Base-by-base conservation (phyloP, 2,113 vertebrate species). In the Aythya baeri region DNA sequence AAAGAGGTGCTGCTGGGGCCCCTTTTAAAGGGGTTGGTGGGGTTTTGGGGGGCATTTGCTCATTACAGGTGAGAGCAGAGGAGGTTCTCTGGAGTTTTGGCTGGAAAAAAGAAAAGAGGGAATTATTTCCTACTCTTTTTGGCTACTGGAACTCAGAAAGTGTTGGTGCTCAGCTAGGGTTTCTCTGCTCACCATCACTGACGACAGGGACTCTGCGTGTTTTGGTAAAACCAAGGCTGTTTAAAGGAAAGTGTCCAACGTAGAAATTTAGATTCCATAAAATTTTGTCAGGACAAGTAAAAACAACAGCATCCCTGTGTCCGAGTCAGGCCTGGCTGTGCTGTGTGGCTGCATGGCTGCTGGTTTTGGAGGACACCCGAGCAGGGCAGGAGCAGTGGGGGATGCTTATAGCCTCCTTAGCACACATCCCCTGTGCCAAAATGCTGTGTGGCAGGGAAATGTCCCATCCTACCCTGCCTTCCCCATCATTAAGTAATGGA, bases 401-500 rank as follows among this genome's bases (percentile, higher is more conserved):
- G 58, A 38, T 46, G 49, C 41, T 57, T n/a, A 14, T 31, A n/a
- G 29, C n/a, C 49, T 31, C 43, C 32, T 82, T 65, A 17, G 7
- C 26, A 2, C 57, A 50, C 9, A 29, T 65, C 34, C 63, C 31
- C 46, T 38, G 6, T 12, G 57, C 32, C 27, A 22, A 61, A 54
- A 36, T 17, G 43, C 14, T 58, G 43, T 2, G 1, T n/a, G 25
- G 27, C 13, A 4, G n/a, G 1, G 5, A 49, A 66, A 75, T 3
- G 4, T 13, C 54, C 13, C n/a, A 17, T 27, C n/a, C 61, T 22
- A 17, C 2, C 1, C n/a, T 23, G 43, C 62, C 83, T 61, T 43
- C 61, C 44, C 57, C 3, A 0, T 27, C 1, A 0, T 21, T 71
- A 49, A 55, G 16, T 13, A 44, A 61, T 6, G 26, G 57, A 38